Conservation (phyloP, 2,888 invertebrate species). For the Neuroscelio doddi region DNA sequence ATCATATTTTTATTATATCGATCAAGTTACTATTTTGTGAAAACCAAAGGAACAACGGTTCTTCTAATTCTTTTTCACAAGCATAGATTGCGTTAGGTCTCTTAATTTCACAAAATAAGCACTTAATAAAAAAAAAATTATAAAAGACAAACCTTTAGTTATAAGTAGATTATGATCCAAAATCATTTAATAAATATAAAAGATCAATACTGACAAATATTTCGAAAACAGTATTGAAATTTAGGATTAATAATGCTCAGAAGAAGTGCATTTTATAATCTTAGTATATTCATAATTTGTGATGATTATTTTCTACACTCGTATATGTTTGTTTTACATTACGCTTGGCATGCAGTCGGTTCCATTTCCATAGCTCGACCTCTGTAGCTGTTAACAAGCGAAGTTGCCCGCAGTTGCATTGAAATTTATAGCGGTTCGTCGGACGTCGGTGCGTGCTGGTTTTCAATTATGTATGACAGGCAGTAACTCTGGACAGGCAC, state of each 20-base stretch:
- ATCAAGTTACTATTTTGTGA: no score
- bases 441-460: slow-evolving; percentile 49
- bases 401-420: slow-evolving; percentile 42
- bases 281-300: slow-evolving; percentile 15
- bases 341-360: slow-evolving; percentile 13
- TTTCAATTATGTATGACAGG: slow-evolving; percentile 55
- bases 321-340: slow-evolving; percentile 28
- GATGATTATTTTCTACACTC: slow-evolving; percentile 22
- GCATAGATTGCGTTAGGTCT: no score
- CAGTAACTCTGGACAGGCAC: slow-evolving; percentile 47
- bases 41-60: no score
- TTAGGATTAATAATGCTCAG: neutral
- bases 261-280: neutral
- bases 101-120: no score
- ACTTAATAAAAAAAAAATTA: no score
- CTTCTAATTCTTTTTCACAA: no score
- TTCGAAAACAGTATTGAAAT: slow-evolving; percentile 1
- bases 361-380: slow-evolving; percentile 25
- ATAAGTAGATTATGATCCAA: no score
- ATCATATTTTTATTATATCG: no score
- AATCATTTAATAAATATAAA: no score
- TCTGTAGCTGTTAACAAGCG: slow-evolving; percentile 35
- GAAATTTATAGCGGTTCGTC: slow-evolving; percentile 51
- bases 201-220: no score
- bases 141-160: no score